Percentiles rank a stretch among this genome's conserved stretches.
Conservation (phyloP, 2,888 invertebrate species). For the Hyppa rectilinea region DNA sequence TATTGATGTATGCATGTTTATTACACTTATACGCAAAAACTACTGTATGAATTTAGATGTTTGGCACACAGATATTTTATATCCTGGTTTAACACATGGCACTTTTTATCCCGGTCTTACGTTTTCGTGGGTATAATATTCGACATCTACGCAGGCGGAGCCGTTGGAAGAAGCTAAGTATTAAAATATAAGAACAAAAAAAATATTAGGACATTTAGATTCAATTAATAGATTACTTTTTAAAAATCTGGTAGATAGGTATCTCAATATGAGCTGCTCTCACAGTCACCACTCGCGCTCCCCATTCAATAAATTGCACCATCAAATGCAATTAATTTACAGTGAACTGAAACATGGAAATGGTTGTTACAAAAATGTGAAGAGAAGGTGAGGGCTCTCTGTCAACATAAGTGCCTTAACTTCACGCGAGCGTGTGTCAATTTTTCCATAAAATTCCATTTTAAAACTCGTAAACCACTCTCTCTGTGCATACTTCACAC, state of each 20-base stretch:
- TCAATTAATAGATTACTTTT: no score
- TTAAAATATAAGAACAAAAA: no score
- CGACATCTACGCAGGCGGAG: no score
- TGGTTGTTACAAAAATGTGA: constrained; percentile 64
- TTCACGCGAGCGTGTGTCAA: constrained; percentile 47
- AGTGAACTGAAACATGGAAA: constrained; percentile 53
- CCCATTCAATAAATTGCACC: constrained; percentile 17
- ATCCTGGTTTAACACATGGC: no score
- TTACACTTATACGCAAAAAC: no score
- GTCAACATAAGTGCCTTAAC: constrained; percentile 67
- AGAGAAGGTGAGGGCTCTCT: constrained; percentile 70
- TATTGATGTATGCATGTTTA: no score
- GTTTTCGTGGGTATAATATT: no score
- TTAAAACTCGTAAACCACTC: constrained; percentile 33
- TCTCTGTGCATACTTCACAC: constrained; percentile 15
- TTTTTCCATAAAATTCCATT: constrained; percentile 58
- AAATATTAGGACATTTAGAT: no score
- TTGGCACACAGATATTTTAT: no score
- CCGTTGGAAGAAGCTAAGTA: no score
- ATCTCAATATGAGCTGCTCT: neutral
- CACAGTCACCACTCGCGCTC: neutral
- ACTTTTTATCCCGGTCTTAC: no score
- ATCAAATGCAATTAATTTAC: constrained; percentile 62
- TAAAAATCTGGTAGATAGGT: neutral
- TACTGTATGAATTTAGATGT: no score